These are phyloP conservation scores for Oxycera nigricornis DNA, from an alignment of 2,888 invertebrate genomes.

Conservation along the genomic window DNA sequence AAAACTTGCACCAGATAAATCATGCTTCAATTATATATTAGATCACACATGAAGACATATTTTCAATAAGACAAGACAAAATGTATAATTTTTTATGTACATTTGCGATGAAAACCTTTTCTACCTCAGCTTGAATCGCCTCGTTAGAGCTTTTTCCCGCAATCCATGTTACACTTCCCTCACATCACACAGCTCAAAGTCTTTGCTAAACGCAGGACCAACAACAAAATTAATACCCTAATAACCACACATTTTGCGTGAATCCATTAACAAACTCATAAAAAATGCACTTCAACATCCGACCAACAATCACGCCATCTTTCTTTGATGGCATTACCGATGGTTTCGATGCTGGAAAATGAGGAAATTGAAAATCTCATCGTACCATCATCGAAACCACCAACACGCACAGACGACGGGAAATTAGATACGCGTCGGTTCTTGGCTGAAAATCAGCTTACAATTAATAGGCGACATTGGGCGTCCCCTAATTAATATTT, in stretches of 20 bases:
- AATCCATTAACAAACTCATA: constrained; percentile 25
- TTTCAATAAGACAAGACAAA: too few relatives aligned
- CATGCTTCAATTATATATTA: too few relatives aligned
- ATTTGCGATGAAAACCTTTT: too few relatives aligned
- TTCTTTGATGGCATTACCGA: background rate
- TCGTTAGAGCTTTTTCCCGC: too few relatives aligned
- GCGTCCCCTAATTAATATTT: constrained; percentile 21
- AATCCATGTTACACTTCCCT: too few relatives aligned
- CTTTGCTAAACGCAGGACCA: too few relatives aligned
- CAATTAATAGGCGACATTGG: background rate
- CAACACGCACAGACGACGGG: background rate
- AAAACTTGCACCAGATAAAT: too few relatives aligned
- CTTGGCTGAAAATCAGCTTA: background rate
- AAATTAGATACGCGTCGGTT: background rate
- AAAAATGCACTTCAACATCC: constrained; percentile 8
- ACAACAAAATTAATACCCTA: constrained; percentile 6
- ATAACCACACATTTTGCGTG: constrained; percentile 15
- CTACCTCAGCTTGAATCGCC: too few relatives aligned
- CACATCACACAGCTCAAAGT: too few relatives aligned
- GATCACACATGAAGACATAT: too few relatives aligned
- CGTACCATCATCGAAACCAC: background rate
- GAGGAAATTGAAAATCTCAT: constrained; percentile 4
- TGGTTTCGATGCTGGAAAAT: background rate
- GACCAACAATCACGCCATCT: constrained; percentile 5
- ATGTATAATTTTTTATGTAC: too few relatives aligned